Base-by-base conservation (phyloP, 1,140 invertebrate genomes). In the Laupala kohalensis region DNA sequence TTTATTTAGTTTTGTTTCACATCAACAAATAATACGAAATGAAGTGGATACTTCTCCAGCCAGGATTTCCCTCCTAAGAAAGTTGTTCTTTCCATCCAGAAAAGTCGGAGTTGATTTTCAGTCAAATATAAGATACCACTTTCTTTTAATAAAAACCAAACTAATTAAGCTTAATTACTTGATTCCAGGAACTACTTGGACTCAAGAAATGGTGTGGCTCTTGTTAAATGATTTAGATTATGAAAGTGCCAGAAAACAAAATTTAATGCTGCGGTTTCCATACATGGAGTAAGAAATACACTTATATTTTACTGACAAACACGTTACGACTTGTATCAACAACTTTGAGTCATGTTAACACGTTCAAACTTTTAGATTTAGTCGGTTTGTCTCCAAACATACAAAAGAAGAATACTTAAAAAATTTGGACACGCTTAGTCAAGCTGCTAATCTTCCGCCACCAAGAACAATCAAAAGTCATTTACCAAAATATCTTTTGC, bases 161-260 rank as follows among this genome's bases (percentile, higher is more conserved):
- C n/a, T n/a, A n/a, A n/a, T n/a, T n/a, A n/a, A n/a, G n/a, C n/a
- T n/a, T n/a, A n/a, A n/a, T 2, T 53, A 53, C 19, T 53, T 53
- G 9, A 71, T 77, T 77, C 19, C 75, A 91, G 93, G 93, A 29
- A 94, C 92, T 37, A 93, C 93, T 4, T 95, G 92, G 92, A 86
- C 88, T 9, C 92, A 94, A 79, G 93, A 96, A 82, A 92, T 95
- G 86, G 84, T 92, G 4, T 95, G 92, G 92, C 83, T 93, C 24
- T 87, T 95, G 25, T 88, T 86, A 4, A 89, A 94, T 77, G 86
- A 91, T 76, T 82, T 92, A 64, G 86, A 96, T 78, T 93, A 89
- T 75, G 86, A 91, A 76, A 85, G 83, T 1, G 90, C 92, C 0
- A 86, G 88, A 77, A 84, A 85, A 25, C 83, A 53, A 0, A 53